A percentile compares a stretch with the other conserved stretches of the same genome.
phyloP scores from a whole-genome alignment of 1,140 invertebrate species.

The Bicyclus anynana region DNA sequence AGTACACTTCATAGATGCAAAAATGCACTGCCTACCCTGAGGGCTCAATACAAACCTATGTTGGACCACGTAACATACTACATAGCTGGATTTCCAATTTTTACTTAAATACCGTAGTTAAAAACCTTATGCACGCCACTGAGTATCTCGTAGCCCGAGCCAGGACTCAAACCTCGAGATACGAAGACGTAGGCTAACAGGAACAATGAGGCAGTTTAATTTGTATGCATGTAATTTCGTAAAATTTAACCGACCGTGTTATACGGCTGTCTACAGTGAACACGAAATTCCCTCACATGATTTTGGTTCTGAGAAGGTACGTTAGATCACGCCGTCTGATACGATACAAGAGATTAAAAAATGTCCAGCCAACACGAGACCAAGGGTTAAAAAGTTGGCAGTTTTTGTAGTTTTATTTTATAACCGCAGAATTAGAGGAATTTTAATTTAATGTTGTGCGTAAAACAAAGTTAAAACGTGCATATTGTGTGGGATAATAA shows the following conservation, averaged over 20 bases:
- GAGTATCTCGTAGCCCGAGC: no score
- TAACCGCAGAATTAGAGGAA: background rate
- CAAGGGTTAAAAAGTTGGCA: constrained; percentile 17
- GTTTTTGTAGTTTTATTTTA: constrained; percentile 8
- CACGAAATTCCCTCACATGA: constrained; percentile 25
- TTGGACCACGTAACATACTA: no score
- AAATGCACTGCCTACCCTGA: no score
- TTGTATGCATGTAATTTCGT: constrained; percentile 1
- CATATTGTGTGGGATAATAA: background rate
- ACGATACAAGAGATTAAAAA: constrained; percentile 33
- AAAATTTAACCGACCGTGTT: constrained; percentile 21
- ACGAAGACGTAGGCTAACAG: no score
- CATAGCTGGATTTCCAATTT: no score
- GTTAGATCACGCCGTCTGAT: constrained; percentile 40
- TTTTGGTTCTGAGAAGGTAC: constrained; percentile 40
- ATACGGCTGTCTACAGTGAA: constrained; percentile 16
- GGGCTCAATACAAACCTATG: no score
- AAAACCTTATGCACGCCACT: no score
- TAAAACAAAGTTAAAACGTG: no score
- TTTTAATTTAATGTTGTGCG: background rate
- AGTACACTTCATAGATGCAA: no score
- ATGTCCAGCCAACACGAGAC: constrained; percentile 21
- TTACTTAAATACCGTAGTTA: no score
- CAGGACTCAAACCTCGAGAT: no score
- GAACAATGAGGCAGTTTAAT: no score